Evolutionary conservation across 2,113 vertebrate genomes (phyloP).

Genomic region (Leptosomus discolor): DNA sequence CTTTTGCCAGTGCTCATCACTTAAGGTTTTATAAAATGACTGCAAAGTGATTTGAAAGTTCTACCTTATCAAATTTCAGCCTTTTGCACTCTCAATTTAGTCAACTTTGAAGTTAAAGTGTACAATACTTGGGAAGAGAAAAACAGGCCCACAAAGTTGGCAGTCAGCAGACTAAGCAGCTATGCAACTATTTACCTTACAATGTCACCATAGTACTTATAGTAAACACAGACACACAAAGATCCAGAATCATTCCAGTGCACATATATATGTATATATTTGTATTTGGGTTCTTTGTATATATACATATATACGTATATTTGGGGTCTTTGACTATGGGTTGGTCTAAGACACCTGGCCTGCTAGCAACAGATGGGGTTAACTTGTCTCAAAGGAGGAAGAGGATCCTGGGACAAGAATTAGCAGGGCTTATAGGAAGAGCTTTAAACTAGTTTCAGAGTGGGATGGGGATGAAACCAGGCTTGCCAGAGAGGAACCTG

Average conservation of each 20-base stretch:
- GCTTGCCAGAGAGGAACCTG: too few relatives aligned
- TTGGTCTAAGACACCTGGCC: too few relatives aligned
- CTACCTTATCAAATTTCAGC: not conserved
- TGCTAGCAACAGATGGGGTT: too few relatives aligned
- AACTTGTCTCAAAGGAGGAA: too few relatives aligned
- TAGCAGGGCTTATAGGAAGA: too few relatives aligned
- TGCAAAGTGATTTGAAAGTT: not conserved
- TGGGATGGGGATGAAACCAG: too few relatives aligned
- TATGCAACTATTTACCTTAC: not conserved
- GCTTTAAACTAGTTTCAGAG: too few relatives aligned
- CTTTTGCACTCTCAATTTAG: not conserved
- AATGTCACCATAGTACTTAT: not conserved
- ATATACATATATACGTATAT: too few relatives aligned
- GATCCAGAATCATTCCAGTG: not conserved
- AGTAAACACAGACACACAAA: not conserved
- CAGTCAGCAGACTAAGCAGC: not conserved
- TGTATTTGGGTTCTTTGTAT: too few relatives aligned
- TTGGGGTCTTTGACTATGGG: too few relatives aligned
- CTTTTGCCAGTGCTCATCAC: not conserved
- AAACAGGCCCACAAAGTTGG: not conserved
- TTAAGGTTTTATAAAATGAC: not conserved
- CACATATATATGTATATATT: not conserved
- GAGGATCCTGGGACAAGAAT: too few relatives aligned
- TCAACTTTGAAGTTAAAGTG: not conserved
- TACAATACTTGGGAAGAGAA: not conserved